Conservation (phyloP, 2,888 invertebrate species). For the Polydrusus cervinus region DNA sequence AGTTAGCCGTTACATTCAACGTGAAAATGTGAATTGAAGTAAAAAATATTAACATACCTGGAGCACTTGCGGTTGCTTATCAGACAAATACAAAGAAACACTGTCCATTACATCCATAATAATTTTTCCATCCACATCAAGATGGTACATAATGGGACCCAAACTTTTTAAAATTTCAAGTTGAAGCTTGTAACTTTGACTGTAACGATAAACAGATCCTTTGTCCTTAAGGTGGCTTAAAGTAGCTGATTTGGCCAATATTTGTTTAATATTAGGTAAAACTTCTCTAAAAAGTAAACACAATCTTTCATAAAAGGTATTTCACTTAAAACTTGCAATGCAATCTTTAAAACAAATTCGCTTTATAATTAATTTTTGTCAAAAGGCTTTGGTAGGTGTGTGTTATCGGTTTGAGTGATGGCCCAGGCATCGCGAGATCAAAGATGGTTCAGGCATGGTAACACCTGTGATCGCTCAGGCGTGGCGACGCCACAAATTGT, state of each 20-base stretch:
- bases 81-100: slow-evolving; percentile 74
- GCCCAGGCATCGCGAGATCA: too few species aligned
- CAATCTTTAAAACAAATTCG: too few species aligned
- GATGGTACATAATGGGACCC: slow-evolving; percentile 70
- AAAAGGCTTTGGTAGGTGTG: too few species aligned
- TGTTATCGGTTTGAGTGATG: too few species aligned
- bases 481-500: too few species aligned
- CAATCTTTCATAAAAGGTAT: too few species aligned
- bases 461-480: too few species aligned
- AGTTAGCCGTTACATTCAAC: too few species aligned
- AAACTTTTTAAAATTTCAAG: slow-evolving; percentile 72
- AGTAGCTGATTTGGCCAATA: slow-evolving; percentile 73
- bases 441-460: too few species aligned
- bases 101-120: slow-evolving; percentile 70
- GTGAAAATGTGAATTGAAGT: background rate
- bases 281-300: slow-evolving; percentile 75
- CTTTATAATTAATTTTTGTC: too few species aligned
- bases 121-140: slow-evolving; percentile 71
- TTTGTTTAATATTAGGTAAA: slow-evolving; percentile 76
- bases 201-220: slow-evolving; percentile 75
- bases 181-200: slow-evolving; percentile 76
- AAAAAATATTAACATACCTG: slow-evolving; percentile 72
- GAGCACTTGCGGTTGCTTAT: slow-evolving; percentile 76
- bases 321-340: too few species aligned
- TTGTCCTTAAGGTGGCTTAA: slow-evolving; percentile 77